phyloP scores from a whole-genome alignment of 2,797 vertebrate genomes.

The Catharus ustulatus region DNA sequence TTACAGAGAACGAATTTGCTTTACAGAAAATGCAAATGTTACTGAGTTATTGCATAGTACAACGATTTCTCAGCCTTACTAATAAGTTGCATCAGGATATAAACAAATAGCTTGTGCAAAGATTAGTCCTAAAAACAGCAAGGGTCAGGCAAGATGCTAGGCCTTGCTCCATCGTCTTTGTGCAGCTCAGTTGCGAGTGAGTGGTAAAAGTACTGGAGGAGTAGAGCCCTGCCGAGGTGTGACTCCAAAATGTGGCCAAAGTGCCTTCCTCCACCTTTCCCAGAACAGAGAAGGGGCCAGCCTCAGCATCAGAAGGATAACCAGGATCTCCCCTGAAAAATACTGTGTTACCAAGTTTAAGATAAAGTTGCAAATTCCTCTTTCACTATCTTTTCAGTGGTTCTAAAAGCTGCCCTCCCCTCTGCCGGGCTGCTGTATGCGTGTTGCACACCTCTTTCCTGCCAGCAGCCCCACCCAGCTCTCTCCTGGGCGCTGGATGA shows the following conservation, averaged over 20 bases:
- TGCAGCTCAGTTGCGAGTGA: not conserved
- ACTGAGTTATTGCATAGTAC: not conserved
- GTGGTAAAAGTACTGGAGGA: not conserved
- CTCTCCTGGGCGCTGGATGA: not conserved
- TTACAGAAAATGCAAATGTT: constrained; percentile 24
- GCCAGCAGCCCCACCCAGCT: not conserved
- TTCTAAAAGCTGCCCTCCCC: not conserved
- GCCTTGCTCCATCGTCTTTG: not conserved
- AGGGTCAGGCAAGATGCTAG: not conserved
- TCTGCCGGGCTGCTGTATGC: fast-evolving
- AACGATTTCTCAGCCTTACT: not conserved
- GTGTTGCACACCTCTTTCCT: not conserved
- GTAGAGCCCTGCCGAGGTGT: fast-evolving
- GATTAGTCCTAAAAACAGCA: not conserved
- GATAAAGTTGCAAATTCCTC: not conserved
- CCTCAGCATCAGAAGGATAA: not conserved
- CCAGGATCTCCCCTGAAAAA: not conserved
- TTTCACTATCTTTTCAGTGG: not conserved
- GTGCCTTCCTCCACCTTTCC: not conserved
- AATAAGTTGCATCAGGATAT: not conserved
- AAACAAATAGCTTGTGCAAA: not conserved
- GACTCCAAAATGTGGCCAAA: fast-evolving
- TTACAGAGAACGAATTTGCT: constrained; percentile 2
- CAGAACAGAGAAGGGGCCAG: not conserved
- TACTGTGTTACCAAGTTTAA: not conserved